phyloP scores from a whole-genome alignment of 2,888 invertebrate genomes.

The Conistra vaccinii region DNA sequence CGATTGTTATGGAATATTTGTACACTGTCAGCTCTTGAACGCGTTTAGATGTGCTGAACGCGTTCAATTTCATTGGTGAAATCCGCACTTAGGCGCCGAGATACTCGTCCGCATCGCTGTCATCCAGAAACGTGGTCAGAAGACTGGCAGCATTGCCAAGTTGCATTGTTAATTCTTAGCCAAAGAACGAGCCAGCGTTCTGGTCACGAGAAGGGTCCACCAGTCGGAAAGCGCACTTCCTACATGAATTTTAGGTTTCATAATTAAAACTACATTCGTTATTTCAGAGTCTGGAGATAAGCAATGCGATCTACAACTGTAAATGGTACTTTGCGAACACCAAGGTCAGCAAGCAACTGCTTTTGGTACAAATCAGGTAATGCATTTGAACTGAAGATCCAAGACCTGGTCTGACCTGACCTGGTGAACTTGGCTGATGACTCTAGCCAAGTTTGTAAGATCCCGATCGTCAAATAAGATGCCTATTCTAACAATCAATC shows the following conservation, averaged over 20 bases:
- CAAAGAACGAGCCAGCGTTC: neutral
- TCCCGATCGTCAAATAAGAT: no score
- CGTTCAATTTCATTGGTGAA: no score
- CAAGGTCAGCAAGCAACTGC: slow-evolving; percentile 63
- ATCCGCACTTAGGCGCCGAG: no score
- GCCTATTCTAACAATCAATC: no score
- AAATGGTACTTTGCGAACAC: slow-evolving; percentile 71
- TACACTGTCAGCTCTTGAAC: no score
- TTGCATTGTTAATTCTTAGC: neutral
- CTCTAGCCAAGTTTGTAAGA: no score
- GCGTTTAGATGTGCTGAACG: no score
- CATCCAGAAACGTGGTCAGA: neutral
- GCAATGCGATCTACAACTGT: slow-evolving; percentile 71
- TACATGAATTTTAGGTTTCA: neutral
- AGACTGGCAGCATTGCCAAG: neutral
- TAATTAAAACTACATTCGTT: neutral
- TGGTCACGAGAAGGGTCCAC: neutral
- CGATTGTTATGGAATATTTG: no score
- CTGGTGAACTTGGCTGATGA: no score
- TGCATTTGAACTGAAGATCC: neutral
- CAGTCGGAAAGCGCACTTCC: neutral
- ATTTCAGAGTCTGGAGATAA: slow-evolving; percentile 73
- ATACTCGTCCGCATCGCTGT: neutral
- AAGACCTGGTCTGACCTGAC: no score
- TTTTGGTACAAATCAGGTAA: slow-evolving; percentile 74